Evolutionary conservation across 1,140 invertebrate genomes (phyloP).

Genomic region (Drosophila watanabei): DNA sequence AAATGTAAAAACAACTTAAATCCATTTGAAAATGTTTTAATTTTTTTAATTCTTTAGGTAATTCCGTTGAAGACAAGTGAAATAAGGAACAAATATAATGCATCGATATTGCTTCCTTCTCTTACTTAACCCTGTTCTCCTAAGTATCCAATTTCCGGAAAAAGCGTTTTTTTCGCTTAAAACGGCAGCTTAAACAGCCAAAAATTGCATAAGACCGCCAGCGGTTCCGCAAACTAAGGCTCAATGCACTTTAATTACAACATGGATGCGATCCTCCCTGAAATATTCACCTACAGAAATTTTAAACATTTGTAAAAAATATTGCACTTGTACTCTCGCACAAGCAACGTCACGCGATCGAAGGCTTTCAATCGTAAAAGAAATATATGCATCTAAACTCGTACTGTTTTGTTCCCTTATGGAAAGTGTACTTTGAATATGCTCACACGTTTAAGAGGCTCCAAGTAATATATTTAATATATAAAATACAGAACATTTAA

Average conservation of each 20-base stretch:
- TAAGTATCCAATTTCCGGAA: slow-evolving; percentile 14
- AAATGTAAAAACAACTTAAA: slow-evolving; percentile 12
- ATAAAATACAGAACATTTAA: neutral
- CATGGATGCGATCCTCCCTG: slow-evolving; percentile 13
- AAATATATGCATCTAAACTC: slow-evolving; percentile 7
- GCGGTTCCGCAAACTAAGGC: slow-evolving; percentile 29
- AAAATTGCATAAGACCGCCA: slow-evolving; percentile 30
- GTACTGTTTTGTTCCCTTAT: neutral
- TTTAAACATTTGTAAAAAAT: slow-evolving; percentile 39
- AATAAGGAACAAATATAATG: neutral
- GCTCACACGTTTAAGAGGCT: neutral
- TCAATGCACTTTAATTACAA: slow-evolving; percentile 43
- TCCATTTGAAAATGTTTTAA: neutral
- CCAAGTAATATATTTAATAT: neutral
- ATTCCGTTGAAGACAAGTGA: neutral
- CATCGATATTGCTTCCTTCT: neutral
- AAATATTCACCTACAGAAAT: slow-evolving; percentile 51
- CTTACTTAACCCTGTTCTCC: slow-evolving; percentile 30
- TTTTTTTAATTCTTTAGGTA: neutral
- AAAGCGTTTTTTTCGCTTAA: neutral
- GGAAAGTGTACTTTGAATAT: neutral
- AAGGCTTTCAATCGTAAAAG: slow-evolving; percentile 44
- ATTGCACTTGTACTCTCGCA: slow-evolving; percentile 20
- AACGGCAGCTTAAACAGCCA: neutral
- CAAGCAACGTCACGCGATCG: slow-evolving; percentile 34